phyloP scores from a whole-genome alignment of 2,888 invertebrate species.

The Cactoblastis cactorum region DNA sequence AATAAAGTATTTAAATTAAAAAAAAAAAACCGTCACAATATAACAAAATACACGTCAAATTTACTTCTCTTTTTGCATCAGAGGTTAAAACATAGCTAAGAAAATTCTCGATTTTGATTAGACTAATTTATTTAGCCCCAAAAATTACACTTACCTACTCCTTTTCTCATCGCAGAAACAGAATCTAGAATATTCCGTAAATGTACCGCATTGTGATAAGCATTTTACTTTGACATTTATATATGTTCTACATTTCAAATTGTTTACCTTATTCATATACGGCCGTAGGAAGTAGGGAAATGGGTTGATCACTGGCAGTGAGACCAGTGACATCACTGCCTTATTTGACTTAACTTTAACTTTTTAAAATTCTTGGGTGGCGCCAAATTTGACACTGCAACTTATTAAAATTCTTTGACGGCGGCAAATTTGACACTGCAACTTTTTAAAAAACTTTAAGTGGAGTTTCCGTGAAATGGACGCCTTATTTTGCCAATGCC shows the following conservation, averaged over 20 bases:
- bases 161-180: background rate
- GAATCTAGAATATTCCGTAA: background rate
- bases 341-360: slow-evolving; percentile 6
- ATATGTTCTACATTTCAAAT: background rate
- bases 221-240: background rate
- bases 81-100: too few relatives aligned
- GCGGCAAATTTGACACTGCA: background rate
- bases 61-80: too few relatives aligned
- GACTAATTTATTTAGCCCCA: too few relatives aligned
- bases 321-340: slow-evolving; percentile 2
- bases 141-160: too few relatives aligned
- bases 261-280: slow-evolving; percentile 9
- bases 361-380: background rate
- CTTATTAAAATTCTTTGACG: too few relatives aligned
- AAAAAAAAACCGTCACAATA: too few relatives aligned
- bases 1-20: too few relatives aligned
- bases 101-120: too few relatives aligned
- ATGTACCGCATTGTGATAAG: background rate
- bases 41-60: too few relatives aligned
- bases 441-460: too few relatives aligned
- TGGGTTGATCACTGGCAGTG: slow-evolving; percentile 1
- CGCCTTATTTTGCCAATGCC: too few relatives aligned
- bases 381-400: background rate
- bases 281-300: slow-evolving; percentile 9
- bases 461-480: too few relatives aligned